Percentiles rank a stretch among this genome's conserved stretches.
These are phyloP conservation scores for Clarias batrachus DNA, from an alignment of 2,113 vertebrate genomes.

Conservation along the genomic window DNA sequence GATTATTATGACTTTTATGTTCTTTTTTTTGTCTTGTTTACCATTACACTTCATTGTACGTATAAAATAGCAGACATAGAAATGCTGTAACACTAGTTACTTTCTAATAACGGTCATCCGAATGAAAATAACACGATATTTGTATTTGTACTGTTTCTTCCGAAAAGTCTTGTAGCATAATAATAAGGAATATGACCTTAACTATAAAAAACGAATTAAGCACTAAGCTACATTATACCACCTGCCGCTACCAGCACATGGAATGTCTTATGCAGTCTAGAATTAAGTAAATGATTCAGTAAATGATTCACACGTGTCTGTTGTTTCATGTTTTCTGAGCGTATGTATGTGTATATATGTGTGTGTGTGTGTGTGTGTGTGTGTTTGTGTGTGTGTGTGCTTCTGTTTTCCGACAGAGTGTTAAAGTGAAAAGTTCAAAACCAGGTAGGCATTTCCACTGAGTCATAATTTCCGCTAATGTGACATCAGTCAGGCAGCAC, in stretches of 20 bases:
- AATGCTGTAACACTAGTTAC: neutral
- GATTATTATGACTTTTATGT: neutral
- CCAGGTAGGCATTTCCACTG: slow-evolving; percentile 62
- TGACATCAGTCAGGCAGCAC: neutral
- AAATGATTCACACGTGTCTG: slow-evolving; percentile 9
- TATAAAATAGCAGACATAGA: neutral
- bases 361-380: slow-evolving; percentile 11
- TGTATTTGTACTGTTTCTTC: neutral
- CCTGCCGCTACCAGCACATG: neutral
- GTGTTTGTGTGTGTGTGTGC: slow-evolving; percentile 19
- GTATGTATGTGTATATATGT: neutral
- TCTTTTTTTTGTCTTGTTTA: neutral
- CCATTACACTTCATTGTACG: neutral
- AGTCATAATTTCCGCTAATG: neutral
- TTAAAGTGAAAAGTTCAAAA: slow-evolving; percentile 63
- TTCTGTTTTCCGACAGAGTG: slow-evolving; percentile 61
- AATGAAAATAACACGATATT: neutral
- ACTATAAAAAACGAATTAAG: neutral
- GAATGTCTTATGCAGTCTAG: neutral
- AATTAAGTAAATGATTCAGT: slow-evolving; percentile 10
- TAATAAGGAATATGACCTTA: neutral
- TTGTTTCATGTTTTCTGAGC: slow-evolving; percentile 16
- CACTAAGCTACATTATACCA: neutral
- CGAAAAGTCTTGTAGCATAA: neutral
- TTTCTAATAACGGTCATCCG: neutral